Evolutionary conservation across 1,140 invertebrate genomes (phyloP).

Genomic region (Chironomus tepperi): DNA sequence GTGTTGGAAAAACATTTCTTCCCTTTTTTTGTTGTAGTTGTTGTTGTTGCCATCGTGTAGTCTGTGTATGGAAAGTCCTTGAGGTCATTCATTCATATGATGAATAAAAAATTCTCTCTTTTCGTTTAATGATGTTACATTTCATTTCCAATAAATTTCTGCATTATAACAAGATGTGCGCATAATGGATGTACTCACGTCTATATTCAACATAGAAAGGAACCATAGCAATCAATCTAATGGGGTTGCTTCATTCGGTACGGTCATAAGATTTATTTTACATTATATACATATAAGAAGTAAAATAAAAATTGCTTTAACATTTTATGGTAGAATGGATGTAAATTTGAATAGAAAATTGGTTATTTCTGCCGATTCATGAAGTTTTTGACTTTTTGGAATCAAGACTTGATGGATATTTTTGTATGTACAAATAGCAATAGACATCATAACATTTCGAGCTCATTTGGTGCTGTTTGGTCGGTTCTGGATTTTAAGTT

Average conservation of each 20-base stretch:
- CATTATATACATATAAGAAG: not conserved
- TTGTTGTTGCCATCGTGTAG: too few relatives aligned
- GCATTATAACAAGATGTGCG: not conserved
- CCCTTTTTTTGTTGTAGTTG: too few relatives aligned
- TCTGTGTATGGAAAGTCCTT: too few relatives aligned
- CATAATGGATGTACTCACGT: not conserved
- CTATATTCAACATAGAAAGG: too few relatives aligned
- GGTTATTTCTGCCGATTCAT: constrained; percentile 12
- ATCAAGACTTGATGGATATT: too few relatives aligned
- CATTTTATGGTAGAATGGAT: too few relatives aligned
- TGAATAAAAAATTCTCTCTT: too few relatives aligned
- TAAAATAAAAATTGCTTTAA: not conserved
- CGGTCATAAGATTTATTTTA: not conserved
- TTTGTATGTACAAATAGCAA: not conserved
- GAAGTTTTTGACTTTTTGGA: too few relatives aligned
- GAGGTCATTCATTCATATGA: too few relatives aligned
- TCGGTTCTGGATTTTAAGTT: too few relatives aligned
- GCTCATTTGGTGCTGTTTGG: too few relatives aligned
- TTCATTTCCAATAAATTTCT: not conserved
- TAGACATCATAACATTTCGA: not conserved
- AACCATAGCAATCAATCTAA: constrained; percentile 8
- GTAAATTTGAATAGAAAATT: constrained; percentile 1
- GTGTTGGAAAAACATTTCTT: too few relatives aligned
- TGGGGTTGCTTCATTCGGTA: not conserved
- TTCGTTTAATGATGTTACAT: not conserved